Base-by-base conservation (phyloP, 2,888 invertebrate species). In the Carterocephalus palaemon region DNA sequence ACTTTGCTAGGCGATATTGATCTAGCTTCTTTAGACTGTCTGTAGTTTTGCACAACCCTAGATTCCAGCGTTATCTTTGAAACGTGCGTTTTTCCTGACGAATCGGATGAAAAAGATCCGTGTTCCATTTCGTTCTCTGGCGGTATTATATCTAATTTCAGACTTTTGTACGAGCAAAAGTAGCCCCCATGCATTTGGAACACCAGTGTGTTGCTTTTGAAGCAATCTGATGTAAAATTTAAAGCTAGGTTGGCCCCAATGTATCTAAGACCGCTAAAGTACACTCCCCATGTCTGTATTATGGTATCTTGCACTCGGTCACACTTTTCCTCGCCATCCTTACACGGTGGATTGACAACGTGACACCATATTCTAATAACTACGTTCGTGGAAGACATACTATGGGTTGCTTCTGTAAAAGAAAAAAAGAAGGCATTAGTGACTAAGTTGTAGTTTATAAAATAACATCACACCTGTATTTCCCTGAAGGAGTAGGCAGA, bases 181-280 rank as follows among this genome's bases (percentile, higher is more conserved):
- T 91, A 94, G 2, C 96, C 96, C 22, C 95, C 95, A 51, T 93
- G 93, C 89, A 97, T 91, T 82, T 94, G 92, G 75, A 97, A 95
- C 59, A 97, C 91, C 58, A 96, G 78, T 29, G 94, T 91, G 70
- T 95, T 94, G 51, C 89, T 83, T 67, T 89, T 89, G 57, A 94
- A 91, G 59, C 91, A 88, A 42, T 88, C 88, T 2, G 92, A 90
- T 26, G 91, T 90, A 62, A 92, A 90, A 56, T 89, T 89, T 6
- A 94, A 92, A 32, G 90, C 83, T 43, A 92, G 72, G 67, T 92
- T 91, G 34, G 91, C 90, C 34, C 93, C 92, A 28, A 94, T 88
- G 60, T 93, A 94, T 39, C 93, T 88, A 7, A 97, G 86, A 0
- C 96, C 96, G 46, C 93, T 93, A 61, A 97, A 92, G 62, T 95